Evolutionary conservation across 2,888 invertebrate genomes (phyloP), one percentile per base, ranked within the genome.

Genomic region (Philhelius pedissequus): DNA sequence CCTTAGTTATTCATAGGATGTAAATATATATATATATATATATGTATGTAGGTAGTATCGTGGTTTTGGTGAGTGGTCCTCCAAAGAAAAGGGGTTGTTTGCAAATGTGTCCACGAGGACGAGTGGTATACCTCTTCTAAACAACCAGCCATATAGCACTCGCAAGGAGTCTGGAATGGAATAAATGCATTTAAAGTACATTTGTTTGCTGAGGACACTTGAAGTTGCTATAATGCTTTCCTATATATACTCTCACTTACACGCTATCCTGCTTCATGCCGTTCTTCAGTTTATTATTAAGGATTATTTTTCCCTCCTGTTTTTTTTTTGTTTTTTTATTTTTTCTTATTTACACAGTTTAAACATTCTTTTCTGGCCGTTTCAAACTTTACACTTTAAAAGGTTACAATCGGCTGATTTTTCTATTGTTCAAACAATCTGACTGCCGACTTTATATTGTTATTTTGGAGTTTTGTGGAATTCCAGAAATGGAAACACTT

Each of bases 121-220:
- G 80, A 75, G 80, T 76, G 80, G 18, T 45, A 20, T 62, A 32
- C 27, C 52, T 27, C 70, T 70, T 27, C 70, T 70, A 43, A 60
- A 43, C 66, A 50, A 64, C 25, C 60, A 60, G 40, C 56, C 43
- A 43, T n/a, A n/a, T n/a, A n/a, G 30, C 25, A 60, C 52, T 58
- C 32, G 30, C 69, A 80, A 79, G 64, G 58, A 84, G 79, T 80
- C 81, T 81, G 79, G 76, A 81, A 86, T 86, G 86, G 69, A 86
- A 86, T 86, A 86, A 86, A 86, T 86, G 86, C 86, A 86, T 77
- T 86, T 86, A 81, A 69, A 86, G 86, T 86, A 86, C 86, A 86
- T 86, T 86, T 86, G 86, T 86, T 86, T 77, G 81, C 52, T 69
- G 38, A 86, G 86, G 75, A 48, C 60, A 68, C 86, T 86, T 81